Base-by-base conservation (phyloP, 64 coral and sea anemone species). In the Montipora foliosa region DNA sequence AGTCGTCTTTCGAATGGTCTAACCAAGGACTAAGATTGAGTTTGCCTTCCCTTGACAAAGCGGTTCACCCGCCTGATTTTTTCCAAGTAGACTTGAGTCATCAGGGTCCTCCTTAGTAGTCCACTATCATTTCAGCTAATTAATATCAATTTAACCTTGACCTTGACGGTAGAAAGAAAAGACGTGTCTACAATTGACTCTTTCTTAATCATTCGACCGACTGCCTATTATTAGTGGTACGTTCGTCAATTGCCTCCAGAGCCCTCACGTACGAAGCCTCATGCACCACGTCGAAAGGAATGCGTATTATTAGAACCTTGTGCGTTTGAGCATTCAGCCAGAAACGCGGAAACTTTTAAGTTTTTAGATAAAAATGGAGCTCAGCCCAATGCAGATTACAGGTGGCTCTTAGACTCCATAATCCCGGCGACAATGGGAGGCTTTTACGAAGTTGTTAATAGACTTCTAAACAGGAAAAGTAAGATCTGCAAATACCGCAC, bases 81-180 rank as follows among this genome's bases (percentile, higher is more conserved):
- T 57, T 8, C 11, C 5, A 8, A 57, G 6, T 11, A 57, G 29
- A 37, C 29, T 37, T 37, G 29, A 37, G 29, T 37, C 29, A 37
- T 37, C 53, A 8, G 53, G 11, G 53, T 8, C 53, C 53, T 57
- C 11, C 6, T 57, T 57, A 57, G 6, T 57, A 11, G 53, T 6
- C 53, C 6, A 57, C 6, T 57, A 57, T 57, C 11, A 57, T 57
- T 57, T 6, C 6, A 57, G 53, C 11, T 57, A 57, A 57, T 86
- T 49, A 71, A 86, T 72, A 86, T 72, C 47, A 71, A 7, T 86
- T 50, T n/a, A 49, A 86, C 62, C 82, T 71, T 86, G 82, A 86
- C 82, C 46, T 24, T 86, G 62, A 13, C 17, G 21, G 46, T 49
- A 17, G 47, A 86, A 86, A 86, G 62, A 72, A 86, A 70, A 70